Percentiles rank a stretch among this genome's conserved stretches.
phyloP scores from a whole-genome alignment of 2,797 vertebrate genomes.

The Propithecus perrieri region DNA sequence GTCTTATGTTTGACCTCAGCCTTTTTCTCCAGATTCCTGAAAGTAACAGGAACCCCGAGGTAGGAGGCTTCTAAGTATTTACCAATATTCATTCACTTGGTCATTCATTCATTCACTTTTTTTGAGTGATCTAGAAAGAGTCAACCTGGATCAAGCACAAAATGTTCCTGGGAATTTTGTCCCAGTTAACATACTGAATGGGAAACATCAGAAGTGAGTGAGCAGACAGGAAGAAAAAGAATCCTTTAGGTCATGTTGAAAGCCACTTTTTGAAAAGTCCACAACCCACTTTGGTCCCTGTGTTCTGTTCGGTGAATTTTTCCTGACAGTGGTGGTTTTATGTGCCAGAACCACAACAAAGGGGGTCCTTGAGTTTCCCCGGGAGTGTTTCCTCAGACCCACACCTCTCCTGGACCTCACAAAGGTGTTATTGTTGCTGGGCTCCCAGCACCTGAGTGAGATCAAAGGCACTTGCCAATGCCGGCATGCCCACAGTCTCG shows the following conservation, averaged over 20 bases:
- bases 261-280: slow-evolving; percentile 78
- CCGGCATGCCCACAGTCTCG: slow-evolving; percentile 85
- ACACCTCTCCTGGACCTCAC: slow-evolving; percentile 84
- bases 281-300: slow-evolving; percentile 79
- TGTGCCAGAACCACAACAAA: slow-evolving; percentile 89
- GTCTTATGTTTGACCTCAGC: slow-evolving; percentile 76
- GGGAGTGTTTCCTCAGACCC: slow-evolving; percentile 78
- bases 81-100: slow-evolving; percentile 1
- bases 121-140: slow-evolving; percentile 10
- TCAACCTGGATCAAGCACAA: slow-evolving; percentile 14
- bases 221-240: slow-evolving; percentile 21
- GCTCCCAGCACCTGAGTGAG: slow-evolving; percentile 83
- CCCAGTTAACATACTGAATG: background rate
- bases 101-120: background rate
- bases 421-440: slow-evolving; percentile 88
- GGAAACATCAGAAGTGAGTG: slow-evolving; percentile 55
- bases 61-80: slow-evolving; percentile 56
- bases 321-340: slow-evolving; percentile 84
- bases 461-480: slow-evolving; percentile 83
- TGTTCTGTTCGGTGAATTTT: slow-evolving; percentile 84
- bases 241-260: slow-evolving; percentile 77
- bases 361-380: slow-evolving; percentile 84
- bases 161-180: slow-evolving; percentile 50
- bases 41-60: slow-evolving; percentile 69
- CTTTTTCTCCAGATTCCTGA: slow-evolving; percentile 76